Conservation (phyloP, 2,888 invertebrate species). For the Archips xylosteana region DNA sequence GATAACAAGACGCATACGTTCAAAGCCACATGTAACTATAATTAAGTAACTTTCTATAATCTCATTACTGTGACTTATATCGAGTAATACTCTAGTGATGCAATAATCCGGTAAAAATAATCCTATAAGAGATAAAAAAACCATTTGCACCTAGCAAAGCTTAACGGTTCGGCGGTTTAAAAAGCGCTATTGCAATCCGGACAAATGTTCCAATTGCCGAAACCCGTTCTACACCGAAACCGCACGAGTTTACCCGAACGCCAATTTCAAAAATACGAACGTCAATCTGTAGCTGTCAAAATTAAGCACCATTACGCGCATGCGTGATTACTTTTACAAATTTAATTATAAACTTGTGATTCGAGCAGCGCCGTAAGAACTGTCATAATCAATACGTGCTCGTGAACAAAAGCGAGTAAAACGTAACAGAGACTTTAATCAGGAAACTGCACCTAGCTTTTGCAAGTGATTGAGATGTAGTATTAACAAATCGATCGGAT, state of each 20-base stretch:
- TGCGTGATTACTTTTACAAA: slow-evolving; percentile 57
- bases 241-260: slow-evolving; percentile 25
- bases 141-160: slow-evolving; percentile 52
- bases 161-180: slow-evolving; percentile 63
- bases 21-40: slow-evolving; percentile 24
- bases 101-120: slow-evolving; percentile 42
- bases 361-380: slow-evolving; percentile 48
- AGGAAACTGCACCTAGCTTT: slow-evolving; percentile 32
- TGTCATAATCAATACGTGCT: slow-evolving; percentile 42
- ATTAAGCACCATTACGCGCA: slow-evolving; percentile 45
- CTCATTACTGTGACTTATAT: slow-evolving; percentile 35
- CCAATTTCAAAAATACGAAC: slow-evolving; percentile 53
- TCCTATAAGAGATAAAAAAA: slow-evolving; percentile 51
- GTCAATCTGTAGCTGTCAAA: slow-evolving; percentile 51
- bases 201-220: slow-evolving; percentile 67
- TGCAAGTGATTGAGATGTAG: slow-evolving; percentile 3
- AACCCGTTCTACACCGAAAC: slow-evolving; percentile 47
- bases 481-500: slow-evolving; percentile 22
- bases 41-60: slow-evolving; percentile 39
- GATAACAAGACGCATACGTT: not conserved
- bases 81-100: slow-evolving; percentile 42
- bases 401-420: slow-evolving; percentile 18
- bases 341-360: slow-evolving; percentile 53
- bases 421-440: slow-evolving; percentile 13
- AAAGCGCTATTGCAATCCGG: slow-evolving; percentile 56